phyloP scores from a whole-genome alignment of 2,113 vertebrate species.

The Alligator mississippiensis region DNA sequence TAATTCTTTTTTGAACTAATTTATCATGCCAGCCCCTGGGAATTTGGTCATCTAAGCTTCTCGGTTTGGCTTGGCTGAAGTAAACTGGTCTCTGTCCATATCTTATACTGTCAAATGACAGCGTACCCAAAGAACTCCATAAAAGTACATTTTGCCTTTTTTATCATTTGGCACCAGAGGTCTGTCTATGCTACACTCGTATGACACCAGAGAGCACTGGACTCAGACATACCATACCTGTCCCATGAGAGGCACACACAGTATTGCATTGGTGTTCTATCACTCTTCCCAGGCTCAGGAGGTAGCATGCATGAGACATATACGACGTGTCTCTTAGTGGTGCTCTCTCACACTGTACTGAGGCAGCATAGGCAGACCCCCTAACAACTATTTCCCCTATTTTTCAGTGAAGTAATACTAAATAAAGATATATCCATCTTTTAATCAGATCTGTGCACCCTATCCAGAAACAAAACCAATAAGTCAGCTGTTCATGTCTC shows the following conservation, averaged over 20 bases:
- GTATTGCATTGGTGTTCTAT: too few species aligned
- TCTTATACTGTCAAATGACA: background rate
- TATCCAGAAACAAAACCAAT: background rate
- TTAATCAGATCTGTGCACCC: background rate
- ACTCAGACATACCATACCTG: too few species aligned
- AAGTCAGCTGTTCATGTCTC: fast-evolving
- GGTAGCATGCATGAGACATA: too few species aligned
- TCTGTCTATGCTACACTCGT: too few species aligned
- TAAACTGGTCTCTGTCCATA: background rate
- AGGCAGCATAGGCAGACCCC: too few species aligned
- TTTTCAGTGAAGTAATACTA: background rate
- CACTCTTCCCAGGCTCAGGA: too few species aligned
- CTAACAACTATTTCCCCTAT: background rate
- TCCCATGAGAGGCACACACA: too few species aligned
- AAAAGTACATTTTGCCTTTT: background rate
- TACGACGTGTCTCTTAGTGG: too few species aligned
- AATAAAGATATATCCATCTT: background rate
- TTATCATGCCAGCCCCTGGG: background rate
- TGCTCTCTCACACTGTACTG: too few species aligned
- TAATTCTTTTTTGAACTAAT: background rate
- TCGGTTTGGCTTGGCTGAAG: background rate
- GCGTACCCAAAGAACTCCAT: fast-evolving
- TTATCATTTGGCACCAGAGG: background rate
- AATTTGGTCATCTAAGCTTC: background rate
- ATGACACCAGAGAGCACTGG: too few species aligned